Evolutionary conservation across 1,140 invertebrate species (phyloP).

Genomic region (Drosophila seguyi): DNA sequence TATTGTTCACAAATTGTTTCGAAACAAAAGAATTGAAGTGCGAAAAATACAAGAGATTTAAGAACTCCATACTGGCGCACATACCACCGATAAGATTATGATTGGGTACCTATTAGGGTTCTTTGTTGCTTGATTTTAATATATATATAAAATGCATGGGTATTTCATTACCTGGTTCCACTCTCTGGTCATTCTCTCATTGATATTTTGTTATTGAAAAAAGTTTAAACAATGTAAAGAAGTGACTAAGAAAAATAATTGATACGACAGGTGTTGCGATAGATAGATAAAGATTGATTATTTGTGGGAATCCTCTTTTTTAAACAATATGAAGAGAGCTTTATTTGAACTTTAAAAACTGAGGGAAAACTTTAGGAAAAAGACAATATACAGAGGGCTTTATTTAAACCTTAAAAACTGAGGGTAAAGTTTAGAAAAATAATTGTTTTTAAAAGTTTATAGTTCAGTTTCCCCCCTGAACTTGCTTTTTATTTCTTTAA

Average conservation of each 20-base stretch:
- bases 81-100: slow-evolving; percentile 30
- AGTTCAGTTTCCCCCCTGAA: no score
- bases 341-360: not conserved
- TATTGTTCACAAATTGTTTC: slow-evolving; percentile 32
- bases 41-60: slow-evolving; percentile 32
- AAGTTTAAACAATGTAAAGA: slow-evolving; percentile 9
- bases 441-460: not conserved
- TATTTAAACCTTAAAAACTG: not conserved
- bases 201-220: not conserved
- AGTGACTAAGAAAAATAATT: slow-evolving; percentile 16
- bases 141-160: not conserved
- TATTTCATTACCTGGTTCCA: no score
- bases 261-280: slow-evolving; percentile 10
- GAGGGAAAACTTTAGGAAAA: not conserved
- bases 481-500: not conserved
- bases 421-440: not conserved
- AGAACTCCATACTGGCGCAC: slow-evolving; percentile 9
- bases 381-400: not conserved
- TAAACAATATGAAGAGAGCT: not conserved
- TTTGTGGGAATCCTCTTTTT: not conserved
- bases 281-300: not conserved
- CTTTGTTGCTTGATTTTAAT: slow-evolving; percentile 34
- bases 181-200: slow-evolving; percentile 5
- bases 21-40: slow-evolving; percentile 26
- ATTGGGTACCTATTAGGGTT: slow-evolving; percentile 9